Conservation (phyloP, 2,888 invertebrate genomes). For the Diplazon laetatorius region DNA sequence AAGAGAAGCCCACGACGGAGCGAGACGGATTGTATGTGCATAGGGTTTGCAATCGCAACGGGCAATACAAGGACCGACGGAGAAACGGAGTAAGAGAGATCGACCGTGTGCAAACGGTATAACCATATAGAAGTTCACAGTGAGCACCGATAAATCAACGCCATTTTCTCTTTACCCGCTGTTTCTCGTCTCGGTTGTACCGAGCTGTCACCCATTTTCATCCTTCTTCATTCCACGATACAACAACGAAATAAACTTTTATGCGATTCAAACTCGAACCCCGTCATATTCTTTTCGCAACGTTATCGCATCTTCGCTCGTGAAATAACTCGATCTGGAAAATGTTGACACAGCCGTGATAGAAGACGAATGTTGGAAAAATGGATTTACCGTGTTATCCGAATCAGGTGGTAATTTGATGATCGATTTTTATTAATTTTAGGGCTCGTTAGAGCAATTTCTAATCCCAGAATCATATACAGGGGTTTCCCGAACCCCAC, state of each 20-base stretch:
- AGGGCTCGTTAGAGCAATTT: too few species aligned
- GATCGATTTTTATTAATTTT: too few species aligned
- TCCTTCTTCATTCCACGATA: not conserved
- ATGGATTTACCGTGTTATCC: too few species aligned
- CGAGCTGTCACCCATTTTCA: constrained; percentile 14
- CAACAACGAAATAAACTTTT: constrained; percentile 12
- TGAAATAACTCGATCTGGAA: too few species aligned
- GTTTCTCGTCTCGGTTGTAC: constrained; percentile 6
- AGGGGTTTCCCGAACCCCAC: too few species aligned
- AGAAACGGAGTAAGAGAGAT: constrained; percentile 16
- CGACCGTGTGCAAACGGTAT: not conserved
- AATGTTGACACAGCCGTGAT: too few species aligned
- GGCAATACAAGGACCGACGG: constrained; percentile 10
- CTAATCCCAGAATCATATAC: too few species aligned
- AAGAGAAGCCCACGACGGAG: constrained; percentile 5
- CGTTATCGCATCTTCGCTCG: constrained; percentile 17
- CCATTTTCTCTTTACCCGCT: constrained; percentile 64
- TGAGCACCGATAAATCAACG: constrained; percentile 40
- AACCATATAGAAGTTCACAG: constrained; percentile 6
- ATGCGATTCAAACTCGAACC: not conserved
- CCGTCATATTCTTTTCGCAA: not conserved
- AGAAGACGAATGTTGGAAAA: too few species aligned
- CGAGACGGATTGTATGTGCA: not conserved
- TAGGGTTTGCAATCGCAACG: constrained; percentile 8
- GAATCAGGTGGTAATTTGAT: too few species aligned